These are phyloP conservation scores for Apteryx mantelli DNA, from an alignment of 2,113 vertebrate species.

Conservation along the genomic window DNA sequence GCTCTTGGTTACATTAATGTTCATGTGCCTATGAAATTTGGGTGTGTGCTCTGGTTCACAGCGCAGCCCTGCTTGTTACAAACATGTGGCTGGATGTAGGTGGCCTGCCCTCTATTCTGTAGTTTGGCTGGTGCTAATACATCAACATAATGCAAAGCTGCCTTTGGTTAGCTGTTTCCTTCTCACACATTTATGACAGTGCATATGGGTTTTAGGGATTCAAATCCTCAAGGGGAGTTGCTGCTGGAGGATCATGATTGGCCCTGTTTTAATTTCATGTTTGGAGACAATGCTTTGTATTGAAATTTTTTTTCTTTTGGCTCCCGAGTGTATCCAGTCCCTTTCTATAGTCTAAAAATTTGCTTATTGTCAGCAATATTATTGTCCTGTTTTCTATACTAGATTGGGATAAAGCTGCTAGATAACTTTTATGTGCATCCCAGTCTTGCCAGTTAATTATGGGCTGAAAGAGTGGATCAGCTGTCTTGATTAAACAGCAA, in stretches of 20 bases:
- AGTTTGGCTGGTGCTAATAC: neutral
- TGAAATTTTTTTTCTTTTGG: neutral
- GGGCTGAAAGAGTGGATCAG: neutral
- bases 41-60: neutral
- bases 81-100: constrained; percentile 2
- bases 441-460: neutral
- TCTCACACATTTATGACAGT: neutral
- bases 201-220: neutral
- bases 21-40: neutral
- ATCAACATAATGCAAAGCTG: neutral
- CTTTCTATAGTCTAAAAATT: neutral
- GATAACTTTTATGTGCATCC: neutral
- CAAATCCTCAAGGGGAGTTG: rapidly evolving
- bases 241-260: neutral
- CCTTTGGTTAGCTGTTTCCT: neutral
- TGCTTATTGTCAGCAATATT: neutral
- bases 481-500: neutral
- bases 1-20: neutral
- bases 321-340: neutral
- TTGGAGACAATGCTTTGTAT: neutral
- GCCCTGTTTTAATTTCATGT: neutral
- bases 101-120: neutral
- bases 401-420: neutral
- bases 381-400: neutral
- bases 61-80: neutral